A percentile compares a stretch with the other conserved stretches of the same genome.
phyloP scores from a whole-genome alignment of 2,113 vertebrate species.

The Rhea pennata region DNA sequence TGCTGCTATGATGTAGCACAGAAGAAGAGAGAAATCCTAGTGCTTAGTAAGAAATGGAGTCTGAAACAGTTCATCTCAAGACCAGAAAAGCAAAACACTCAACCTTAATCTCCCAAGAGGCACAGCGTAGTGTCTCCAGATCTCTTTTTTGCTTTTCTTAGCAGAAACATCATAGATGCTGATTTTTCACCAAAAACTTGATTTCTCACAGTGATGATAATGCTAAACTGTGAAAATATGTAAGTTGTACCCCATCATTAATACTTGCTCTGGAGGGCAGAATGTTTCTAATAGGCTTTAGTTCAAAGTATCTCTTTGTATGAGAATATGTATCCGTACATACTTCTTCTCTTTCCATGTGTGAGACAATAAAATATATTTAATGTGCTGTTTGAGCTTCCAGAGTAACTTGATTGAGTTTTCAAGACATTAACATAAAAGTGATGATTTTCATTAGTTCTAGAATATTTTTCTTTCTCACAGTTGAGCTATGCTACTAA shows the following conservation, averaged over 20 bases:
- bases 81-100: neutral
- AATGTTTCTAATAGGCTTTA: neutral
- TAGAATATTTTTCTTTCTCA: conserved; percentile 37
- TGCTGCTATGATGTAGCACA: neutral
- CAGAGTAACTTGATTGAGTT: conserved; percentile 54
- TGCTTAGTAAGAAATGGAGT: neutral
- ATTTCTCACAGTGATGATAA: neutral
- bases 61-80: neutral
- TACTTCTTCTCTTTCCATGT: neutral
- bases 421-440: conserved; percentile 39
- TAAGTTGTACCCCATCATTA: neutral
- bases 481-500: neutral
- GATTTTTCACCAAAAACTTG: neutral
- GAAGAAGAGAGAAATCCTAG: neutral
- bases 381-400: neutral
- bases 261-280: neutral
- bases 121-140: neutral
- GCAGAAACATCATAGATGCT: neutral
- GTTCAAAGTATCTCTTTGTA: neutral
- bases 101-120: neutral
- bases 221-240: neutral
- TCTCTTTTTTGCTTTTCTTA: neutral
- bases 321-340: neutral
- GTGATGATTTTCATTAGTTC: conserved; percentile 36
- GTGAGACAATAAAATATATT: conserved; percentile 1